These are phyloP conservation scores for Chelidonichthys spinosus DNA, from an alignment of 2,797 vertebrate species.

Conservation along the genomic window DNA sequence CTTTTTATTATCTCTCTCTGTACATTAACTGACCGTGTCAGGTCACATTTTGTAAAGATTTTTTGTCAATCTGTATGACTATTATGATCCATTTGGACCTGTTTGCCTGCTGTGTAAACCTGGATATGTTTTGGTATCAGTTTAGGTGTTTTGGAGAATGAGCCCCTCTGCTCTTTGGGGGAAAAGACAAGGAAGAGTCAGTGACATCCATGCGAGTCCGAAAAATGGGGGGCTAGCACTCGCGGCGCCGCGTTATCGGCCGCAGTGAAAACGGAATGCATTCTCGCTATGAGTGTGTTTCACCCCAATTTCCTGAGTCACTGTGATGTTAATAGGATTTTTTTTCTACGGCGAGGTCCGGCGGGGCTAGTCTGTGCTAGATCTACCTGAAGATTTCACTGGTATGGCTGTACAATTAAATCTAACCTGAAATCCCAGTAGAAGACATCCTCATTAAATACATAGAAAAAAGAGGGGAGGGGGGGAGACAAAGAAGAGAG, in stretches of 20 bases:
- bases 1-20: conserved; percentile 88
- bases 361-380: conserved; percentile 39
- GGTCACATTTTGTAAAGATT: conserved; percentile 87
- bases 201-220: conserved; percentile 53
- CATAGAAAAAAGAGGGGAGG: neutral
- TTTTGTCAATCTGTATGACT: conserved; percentile 85
- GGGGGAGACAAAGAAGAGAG: neutral
- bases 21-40: conserved; percentile 80
- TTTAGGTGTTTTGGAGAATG: conserved; percentile 76
- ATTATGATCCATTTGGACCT: conserved; percentile 84
- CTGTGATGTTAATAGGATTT: conserved; percentile 56
- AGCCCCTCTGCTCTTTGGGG: conserved; percentile 56
- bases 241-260: conserved; percentile 33
- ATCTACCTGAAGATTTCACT: conserved; percentile 34
- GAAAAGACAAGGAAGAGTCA: conserved; percentile 69
- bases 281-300: conserved; percentile 47
- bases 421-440: conserved; percentile 38
- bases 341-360: conserved; percentile 26
- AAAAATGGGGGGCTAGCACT: conserved; percentile 46
- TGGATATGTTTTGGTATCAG: conserved; percentile 86
- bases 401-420: conserved; percentile 21
- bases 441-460: conserved; percentile 22
- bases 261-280: conserved; percentile 47
- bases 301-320: conserved; percentile 63
- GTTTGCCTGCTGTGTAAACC: conserved; percentile 84